phyloP scores from a whole-genome alignment of 2,113 vertebrate species.

The Elephas maximus region DNA sequence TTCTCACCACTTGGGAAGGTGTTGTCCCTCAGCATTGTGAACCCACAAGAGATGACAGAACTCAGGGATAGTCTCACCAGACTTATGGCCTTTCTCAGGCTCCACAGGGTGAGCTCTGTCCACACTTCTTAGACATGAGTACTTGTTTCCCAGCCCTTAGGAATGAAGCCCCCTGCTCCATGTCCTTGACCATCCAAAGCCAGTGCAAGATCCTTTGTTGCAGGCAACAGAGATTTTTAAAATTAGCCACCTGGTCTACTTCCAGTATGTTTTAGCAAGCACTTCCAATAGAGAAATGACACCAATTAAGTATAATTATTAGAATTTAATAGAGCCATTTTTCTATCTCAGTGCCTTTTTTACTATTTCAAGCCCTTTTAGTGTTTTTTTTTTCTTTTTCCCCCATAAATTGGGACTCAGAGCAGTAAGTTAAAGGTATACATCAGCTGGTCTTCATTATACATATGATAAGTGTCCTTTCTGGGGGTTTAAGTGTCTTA shows the following conservation, averaged over 20 bases:
- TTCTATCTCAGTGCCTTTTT: constrained; percentile 60
- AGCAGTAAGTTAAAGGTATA: constrained; percentile 83
- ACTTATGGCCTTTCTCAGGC: not conserved
- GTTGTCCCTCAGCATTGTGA: not conserved
- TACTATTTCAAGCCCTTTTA: constrained; percentile 76
- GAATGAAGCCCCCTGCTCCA: not conserved
- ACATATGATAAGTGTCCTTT: constrained; percentile 74
- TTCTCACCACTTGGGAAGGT: constrained; percentile 17
- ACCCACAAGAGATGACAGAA: not conserved
- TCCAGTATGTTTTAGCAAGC: constrained; percentile 32
- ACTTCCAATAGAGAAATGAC: constrained; percentile 70
- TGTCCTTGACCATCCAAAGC: not conserved
- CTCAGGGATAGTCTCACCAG: not conserved
- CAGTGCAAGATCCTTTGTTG: not conserved
- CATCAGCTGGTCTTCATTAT: constrained; percentile 79
- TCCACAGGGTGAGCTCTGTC: not conserved
- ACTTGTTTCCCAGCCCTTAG: not conserved
- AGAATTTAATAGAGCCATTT: constrained; percentile 71
- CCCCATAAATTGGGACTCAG: constrained; percentile 79
- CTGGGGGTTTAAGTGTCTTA: constrained; percentile 59
- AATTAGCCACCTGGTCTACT: constrained; percentile 54
- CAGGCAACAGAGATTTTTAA: constrained; percentile 63
- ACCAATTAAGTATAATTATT: constrained; percentile 74
- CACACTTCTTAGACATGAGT: not conserved
- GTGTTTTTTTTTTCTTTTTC: not conserved